Evolutionary conservation across 2,797 vertebrate genomes (phyloP), one percentile per base, ranked within the genome.

Genomic region (Dromococcyx pavoninus): DNA sequence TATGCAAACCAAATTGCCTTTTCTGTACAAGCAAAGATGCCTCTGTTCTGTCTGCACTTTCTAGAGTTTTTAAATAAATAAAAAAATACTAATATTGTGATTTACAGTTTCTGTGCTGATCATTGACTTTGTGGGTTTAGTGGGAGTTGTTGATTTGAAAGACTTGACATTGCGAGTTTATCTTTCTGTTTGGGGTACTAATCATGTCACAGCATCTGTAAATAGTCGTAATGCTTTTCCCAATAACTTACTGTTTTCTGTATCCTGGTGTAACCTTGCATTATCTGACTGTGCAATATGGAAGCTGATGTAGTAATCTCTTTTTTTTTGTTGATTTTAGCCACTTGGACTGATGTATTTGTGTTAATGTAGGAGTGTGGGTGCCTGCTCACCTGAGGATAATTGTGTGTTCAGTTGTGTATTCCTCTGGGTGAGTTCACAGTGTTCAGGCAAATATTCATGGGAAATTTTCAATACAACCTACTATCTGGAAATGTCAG

Each of bases 121-220:
- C 21, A 4, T 50, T 91, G 92, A 71, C 51, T 80, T 51, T n/a
- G 21, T 78, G 80, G 71, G 27, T 72, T 81, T 62, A 25, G 51
- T 66, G 58, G 65, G 75, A 89, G 33, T 25, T 85, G 56, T 54
- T 91, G 66, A 54, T 92, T 95, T 86, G 71, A 78, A 82, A 93
- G 30, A 70, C 60, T 3, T 16, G 32, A 71, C 17, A 19, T 67
- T 96, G 56, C 35, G 39, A 69, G 23, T 93, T 89, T 64, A 28
- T 89, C 21, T 83, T 71, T 89, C 39, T 89, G 15, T 88, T 86
- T 86, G 25, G 33, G 15, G n/a, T 92, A 65, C 65, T 92, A 91
- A 91, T 86, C 66, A 64, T 86, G 39, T 73, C 2, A 3, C 48
- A 88, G 66, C 48, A 69, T 64, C 82, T 73, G 33, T 87, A 76